These are phyloP conservation scores for Lasioglossum zephyrum DNA, from an alignment of 2,888 invertebrate species.

Conservation along the genomic window DNA sequence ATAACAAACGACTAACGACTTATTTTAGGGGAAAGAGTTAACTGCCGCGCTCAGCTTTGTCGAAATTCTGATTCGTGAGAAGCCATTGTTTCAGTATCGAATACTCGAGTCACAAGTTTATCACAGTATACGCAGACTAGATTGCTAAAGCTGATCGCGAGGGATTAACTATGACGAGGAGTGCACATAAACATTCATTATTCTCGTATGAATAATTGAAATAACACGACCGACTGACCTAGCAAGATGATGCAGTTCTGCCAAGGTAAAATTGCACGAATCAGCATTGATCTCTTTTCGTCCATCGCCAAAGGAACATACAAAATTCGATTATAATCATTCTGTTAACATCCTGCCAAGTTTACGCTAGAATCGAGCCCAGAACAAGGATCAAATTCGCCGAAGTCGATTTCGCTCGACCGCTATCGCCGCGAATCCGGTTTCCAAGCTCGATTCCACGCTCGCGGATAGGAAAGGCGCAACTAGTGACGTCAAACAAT, in stretches of 20 bases:
- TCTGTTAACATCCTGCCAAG: neutral
- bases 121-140: neutral
- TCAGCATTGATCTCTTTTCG: neutral
- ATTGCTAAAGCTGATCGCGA: neutral
- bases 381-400: neutral
- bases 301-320: neutral
- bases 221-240: neutral
- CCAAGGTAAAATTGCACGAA: neutral
- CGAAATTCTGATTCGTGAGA: neutral
- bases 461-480: neutral
- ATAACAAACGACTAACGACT: neutral
- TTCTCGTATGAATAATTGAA: constrained; percentile 5
- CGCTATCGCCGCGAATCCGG: neutral
- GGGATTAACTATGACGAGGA: neutral
- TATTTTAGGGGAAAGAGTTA: neutral
- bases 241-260: neutral
- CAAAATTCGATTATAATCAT: neutral
- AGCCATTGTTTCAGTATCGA: neutral
- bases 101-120: neutral
- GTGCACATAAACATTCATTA: neutral
- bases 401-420: neutral
- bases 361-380: neutral
- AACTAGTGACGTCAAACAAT: constrained; percentile 14
- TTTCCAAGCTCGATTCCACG: neutral
- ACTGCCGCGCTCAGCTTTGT: neutral